Conservation (phyloP, 2,888 invertebrate species). For the Drosophila heteroneura region DNA sequence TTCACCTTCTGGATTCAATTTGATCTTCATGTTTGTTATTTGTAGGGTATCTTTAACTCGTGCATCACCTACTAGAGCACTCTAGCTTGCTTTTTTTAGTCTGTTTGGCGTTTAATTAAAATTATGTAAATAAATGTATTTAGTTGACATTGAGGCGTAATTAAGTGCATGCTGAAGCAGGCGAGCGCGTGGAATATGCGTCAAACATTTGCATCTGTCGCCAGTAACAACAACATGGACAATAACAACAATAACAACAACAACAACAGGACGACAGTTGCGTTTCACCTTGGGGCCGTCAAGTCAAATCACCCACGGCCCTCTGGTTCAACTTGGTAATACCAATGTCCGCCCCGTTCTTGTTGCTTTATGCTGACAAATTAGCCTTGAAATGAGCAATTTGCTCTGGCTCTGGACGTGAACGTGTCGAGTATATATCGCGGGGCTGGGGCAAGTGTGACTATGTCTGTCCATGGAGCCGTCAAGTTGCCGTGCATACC, state of each 20-base stretch:
- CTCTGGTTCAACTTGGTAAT: constrained; percentile 27
- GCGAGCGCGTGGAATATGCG: constrained; percentile 30
- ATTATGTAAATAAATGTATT: constrained; percentile 82
- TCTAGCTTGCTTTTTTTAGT: constrained; percentile 16
- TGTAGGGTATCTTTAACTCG: not conserved
- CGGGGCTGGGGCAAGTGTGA: constrained; percentile 1
- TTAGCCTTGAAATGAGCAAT: constrained; percentile 83
- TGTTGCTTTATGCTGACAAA: constrained; percentile 73
- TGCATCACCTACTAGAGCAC: not conserved
- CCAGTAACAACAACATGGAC: not conserved
- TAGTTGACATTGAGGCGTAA: constrained; percentile 69
- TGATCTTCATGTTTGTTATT: not conserved
- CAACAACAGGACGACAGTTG: constrained; percentile 26
- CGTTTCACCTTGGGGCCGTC: constrained; percentile 36
- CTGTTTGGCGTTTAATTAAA: constrained; percentile 75
- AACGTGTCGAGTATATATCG: constrained; percentile 20
- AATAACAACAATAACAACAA: constrained; percentile 7
- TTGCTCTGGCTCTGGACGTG: constrained; percentile 63
- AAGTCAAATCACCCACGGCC: constrained; percentile 1
- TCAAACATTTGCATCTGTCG: constrained; percentile 65
- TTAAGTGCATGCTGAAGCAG: constrained; percentile 63
- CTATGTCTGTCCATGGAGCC: constrained; percentile 14
- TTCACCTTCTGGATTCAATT: not conserved
- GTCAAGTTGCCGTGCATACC: constrained; percentile 62
- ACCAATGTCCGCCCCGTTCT: constrained; percentile 35